Base-by-base conservation (phyloP, 2,888 invertebrate species). In the Acleris cristana region DNA sequence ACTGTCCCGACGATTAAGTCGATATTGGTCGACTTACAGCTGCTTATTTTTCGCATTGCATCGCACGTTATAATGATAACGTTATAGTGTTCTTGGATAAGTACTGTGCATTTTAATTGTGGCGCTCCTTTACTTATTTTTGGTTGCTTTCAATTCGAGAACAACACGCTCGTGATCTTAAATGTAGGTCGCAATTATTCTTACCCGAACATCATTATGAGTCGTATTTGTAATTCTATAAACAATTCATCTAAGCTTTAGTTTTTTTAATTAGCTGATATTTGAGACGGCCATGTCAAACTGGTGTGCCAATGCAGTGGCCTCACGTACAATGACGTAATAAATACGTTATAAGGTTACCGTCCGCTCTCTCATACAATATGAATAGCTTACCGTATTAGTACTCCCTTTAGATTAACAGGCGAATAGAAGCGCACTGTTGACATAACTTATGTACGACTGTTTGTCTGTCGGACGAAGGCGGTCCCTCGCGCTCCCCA, bases 391-490 rank as follows among this genome's bases (percentile, higher is more conserved):
- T 74, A 74, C 79, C 79, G 84, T 84, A 85, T 85, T 84, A 86
- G 83, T 79, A 76, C 77, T 80, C 84, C 82, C 84, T 82, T 78
- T 80, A 85, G 85, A 88, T 88, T 87, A 89, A 81, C 82, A 76
- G 72, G 75, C 76, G 78, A 78, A 81, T 80, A 81, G 78, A 80
- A 79, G 81, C 80, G 80, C 77, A 78, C 75, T 75, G 76, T 78
- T 76, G 79, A 75, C 79, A 81, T 88, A 80, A 84, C 76, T 87
- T 86, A 87, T 88, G 85, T 84, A 87, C 84, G 81, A 65, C 69
- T 78, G 82, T 78, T 80, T 80, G 82, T 80, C 81, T 79, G 77
- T 73, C 76, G 76, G 76, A 73, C 76, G 74, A 76, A 77, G 77
- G 72, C 74, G 76, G 77, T 76, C 77, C 77, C 77, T 76, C 69